Percentiles rank a stretch among this genome's conserved stretches.
Conservation (phyloP, 2,888 invertebrate genomes). For the Perizoma flavofasciatum region DNA sequence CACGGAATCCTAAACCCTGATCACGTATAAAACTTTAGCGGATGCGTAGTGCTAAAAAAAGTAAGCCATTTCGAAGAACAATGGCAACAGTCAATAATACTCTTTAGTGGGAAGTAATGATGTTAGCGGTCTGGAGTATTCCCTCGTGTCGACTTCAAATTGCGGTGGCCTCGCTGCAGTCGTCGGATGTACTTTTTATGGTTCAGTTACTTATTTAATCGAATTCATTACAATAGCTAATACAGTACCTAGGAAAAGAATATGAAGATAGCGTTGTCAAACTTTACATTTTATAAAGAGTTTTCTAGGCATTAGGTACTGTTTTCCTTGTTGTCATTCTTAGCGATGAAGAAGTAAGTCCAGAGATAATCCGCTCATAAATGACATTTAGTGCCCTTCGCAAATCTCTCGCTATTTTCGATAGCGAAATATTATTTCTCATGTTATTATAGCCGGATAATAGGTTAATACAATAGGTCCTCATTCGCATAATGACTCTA, state of each 20-base stretch:
- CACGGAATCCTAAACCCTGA: constrained; percentile 15
- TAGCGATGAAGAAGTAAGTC: constrained; percentile 7
- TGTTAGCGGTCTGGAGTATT: constrained; percentile 24
- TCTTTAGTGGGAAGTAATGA: constrained; percentile 30
- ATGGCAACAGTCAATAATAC: constrained; percentile 35
- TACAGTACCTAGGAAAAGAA: too few relatives aligned
- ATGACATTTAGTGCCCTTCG: constrained; percentile 1
- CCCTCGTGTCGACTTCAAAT: constrained; percentile 18
- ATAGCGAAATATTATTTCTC: background rate
- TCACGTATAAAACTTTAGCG: constrained; percentile 22
- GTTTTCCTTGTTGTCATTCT: constrained; percentile 4
- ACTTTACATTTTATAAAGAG: background rate
- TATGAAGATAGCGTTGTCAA: background rate
- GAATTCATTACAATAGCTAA: background rate
- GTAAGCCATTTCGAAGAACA: constrained; percentile 28
- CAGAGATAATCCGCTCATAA: constrained; percentile 10
- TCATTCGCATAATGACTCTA: too few relatives aligned
- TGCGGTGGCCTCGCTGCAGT: constrained; percentile 15
- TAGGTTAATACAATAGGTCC: too few relatives aligned
- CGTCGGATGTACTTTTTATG: constrained; percentile 3
- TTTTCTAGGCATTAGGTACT: constrained; percentile 1
- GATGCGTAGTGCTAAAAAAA: constrained; percentile 18
- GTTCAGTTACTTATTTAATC: constrained; percentile 7
- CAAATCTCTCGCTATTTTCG: constrained; percentile 1
- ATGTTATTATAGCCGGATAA: too few relatives aligned